These are phyloP conservation scores for Lasioglossum calceatum DNA, from an alignment of 2,888 invertebrate species.

Conservation along the genomic window DNA sequence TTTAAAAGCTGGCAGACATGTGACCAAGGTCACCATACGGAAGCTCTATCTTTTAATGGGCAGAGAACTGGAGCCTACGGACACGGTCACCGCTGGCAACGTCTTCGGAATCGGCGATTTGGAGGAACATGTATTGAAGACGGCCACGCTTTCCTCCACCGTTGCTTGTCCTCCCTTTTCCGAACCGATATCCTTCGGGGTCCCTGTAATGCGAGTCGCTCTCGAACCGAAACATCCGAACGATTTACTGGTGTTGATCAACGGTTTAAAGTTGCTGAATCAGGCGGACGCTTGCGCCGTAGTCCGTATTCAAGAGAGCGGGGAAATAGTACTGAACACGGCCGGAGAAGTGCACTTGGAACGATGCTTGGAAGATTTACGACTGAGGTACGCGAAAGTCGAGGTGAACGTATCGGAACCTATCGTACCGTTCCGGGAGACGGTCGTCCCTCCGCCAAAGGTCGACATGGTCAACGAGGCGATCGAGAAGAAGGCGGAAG, in stretches of 20 bases:
- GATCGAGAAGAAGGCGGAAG: constrained; percentile 88
- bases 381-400: constrained; percentile 92
- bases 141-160: constrained; percentile 94
- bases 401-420: constrained; percentile 97
- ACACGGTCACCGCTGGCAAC: constrained; percentile 95
- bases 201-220: constrained; percentile 97
- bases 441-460: constrained; percentile 92
- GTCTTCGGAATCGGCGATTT: constrained; percentile 95
- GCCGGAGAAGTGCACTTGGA: constrained; percentile 99
- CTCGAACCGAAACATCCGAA: constrained; percentile 93
- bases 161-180: constrained; percentile 94
- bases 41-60: constrained; percentile 97
- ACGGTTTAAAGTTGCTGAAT: constrained; percentile 93
- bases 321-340: constrained; percentile 97
- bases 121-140: constrained; percentile 93
- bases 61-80: constrained; percentile 92
- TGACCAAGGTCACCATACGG: constrained; percentile 88
- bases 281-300: constrained; percentile 98
- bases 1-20: constrained; percentile 87
- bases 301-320: constrained; percentile 95
- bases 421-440: constrained; percentile 98
- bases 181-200: constrained; percentile 90
- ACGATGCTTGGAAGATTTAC: constrained; percentile 97
- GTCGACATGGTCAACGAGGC: constrained; percentile 94
- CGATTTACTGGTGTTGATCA: constrained; percentile 90